Base-by-base conservation (phyloP, 2,888 invertebrate species). In the Drosophila rellima region DNA sequence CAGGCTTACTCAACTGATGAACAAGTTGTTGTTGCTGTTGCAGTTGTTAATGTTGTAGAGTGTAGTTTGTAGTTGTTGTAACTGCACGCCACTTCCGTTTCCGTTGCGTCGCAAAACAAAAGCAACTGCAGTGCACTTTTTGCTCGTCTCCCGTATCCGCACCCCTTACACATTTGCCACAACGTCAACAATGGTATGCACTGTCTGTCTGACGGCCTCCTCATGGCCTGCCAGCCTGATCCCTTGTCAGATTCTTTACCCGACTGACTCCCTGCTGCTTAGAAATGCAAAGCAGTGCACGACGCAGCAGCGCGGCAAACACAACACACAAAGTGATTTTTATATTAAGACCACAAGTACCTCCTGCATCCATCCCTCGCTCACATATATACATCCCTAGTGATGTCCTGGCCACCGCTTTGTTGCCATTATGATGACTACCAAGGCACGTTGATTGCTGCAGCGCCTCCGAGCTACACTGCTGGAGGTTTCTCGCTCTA, bases 241-340 rank as follows among this genome's bases (percentile, higher is more conserved):
- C 10, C 39, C 18, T 29, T 42, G 44, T 15, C 57, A 18, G 39
- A 15, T 15, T 47, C 40, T 40, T 51, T 61, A 50, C 26, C 35
- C 11, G 39, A 39, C 40, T 73, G 39, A 39, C 44, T 73, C 63
- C 61, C 57, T 56, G 44, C 66, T 88, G 87, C 75, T 86, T 88
- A 88, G 86, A 83, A 86, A 86, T 86, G 86, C 86, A 88, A 86
- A 88, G 78, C 86, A 86, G 86, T 80, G 70, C 75, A 56, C 86
- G 60, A 45, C 61, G 60, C 63, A 51, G 57, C 64, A 70, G 64
- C 59, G 79, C 65, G 68, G 82, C 78, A 83, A 84, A 81, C 80
- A 72, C 83, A 86, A 86, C 88, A 82, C 88, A 86, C 86, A 86
- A 86, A 86, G 86, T 86, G 86, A 86, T 86, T 86, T 86, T 86